Evolutionary conservation across 2,888 invertebrate species (phyloP).

Genomic region (Oscheius sp.): DNA sequence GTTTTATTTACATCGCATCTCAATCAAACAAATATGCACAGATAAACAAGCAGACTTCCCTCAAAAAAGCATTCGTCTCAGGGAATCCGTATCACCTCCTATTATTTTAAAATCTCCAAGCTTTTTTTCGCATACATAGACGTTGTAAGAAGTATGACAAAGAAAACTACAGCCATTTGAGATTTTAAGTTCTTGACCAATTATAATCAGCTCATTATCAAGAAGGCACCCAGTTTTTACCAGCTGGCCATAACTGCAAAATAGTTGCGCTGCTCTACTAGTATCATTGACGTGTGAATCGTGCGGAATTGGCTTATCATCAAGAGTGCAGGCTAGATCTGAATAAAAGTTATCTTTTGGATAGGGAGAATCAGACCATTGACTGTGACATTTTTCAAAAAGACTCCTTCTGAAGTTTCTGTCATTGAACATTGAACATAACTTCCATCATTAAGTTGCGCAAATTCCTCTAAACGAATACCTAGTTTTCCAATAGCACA

Average conservation of each 20-base stretch:
- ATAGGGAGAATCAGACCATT: slow-evolving; percentile 30
- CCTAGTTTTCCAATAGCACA: slow-evolving; percentile 50
- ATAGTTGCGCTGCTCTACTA: slow-evolving; percentile 37
- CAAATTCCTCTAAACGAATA: slow-evolving; percentile 44
- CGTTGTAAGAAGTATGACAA: slow-evolving; percentile 51
- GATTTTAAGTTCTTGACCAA: slow-evolving; percentile 48
- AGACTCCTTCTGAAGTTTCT: slow-evolving; percentile 34
- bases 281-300: slow-evolving; percentile 38
- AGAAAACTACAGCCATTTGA: slow-evolving; percentile 49
- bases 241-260: slow-evolving; percentile 41
- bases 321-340: slow-evolving; percentile 43
- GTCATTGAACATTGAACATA: slow-evolving; percentile 50
- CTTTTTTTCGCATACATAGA: slow-evolving; percentile 46
- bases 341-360: neutral
- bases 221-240: slow-evolving; percentile 44
- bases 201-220: slow-evolving; percentile 33
- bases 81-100: slow-evolving; percentile 1
- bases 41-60: neutral
- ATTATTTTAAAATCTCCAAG: slow-evolving; percentile 42
- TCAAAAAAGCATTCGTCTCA: neutral
- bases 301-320: slow-evolving; percentile 40
- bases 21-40: neutral
- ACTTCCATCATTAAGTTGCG: slow-evolving; percentile 37
- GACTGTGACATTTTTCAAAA: slow-evolving; percentile 31
- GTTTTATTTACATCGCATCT: neutral